Evolutionary conservation across 2,888 invertebrate genomes (phyloP).

Genomic region (Anoplius nigerrimus): DNA sequence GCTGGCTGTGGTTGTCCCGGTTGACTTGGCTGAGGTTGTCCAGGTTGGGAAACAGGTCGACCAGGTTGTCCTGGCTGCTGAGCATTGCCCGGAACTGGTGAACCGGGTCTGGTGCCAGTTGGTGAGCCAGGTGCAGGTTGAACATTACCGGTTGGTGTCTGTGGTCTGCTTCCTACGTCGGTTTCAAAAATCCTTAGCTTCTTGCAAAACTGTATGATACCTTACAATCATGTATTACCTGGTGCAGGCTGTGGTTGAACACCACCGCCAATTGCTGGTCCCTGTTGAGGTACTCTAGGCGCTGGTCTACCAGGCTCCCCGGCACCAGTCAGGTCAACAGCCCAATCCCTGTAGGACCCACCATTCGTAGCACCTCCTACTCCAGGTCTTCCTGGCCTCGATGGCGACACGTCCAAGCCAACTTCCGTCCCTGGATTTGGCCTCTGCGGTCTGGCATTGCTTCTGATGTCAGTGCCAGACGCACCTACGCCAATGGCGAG

Average conservation of each 20-base stretch:
- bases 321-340: conserved; percentile 65
- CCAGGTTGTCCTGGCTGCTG: background rate
- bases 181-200: no score
- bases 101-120: background rate
- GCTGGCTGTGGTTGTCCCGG: conserved; percentile 9
- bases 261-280: conserved; percentile 47
- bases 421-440: conserved; percentile 71
- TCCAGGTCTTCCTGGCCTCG: conserved; percentile 55
- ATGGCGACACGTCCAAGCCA: conserved; percentile 58
- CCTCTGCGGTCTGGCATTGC: conserved; percentile 52
- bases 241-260: conserved; percentile 32
- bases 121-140: background rate
- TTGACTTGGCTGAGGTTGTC: conserved; percentile 10
- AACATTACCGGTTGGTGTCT: background rate
- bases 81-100: no score
- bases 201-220: no score
- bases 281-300: conserved; percentile 55
- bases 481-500: conserved; percentile 62
- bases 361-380: conserved; percentile 48
- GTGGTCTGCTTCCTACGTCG: background rate
- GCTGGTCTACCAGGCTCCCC: conserved; percentile 57
- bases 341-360: conserved; percentile 67
- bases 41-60: background rate
- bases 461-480: conserved; percentile 52
- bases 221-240: background rate